These are phyloP conservation scores for Latheticus oryzae DNA, from an alignment of 2,888 invertebrate genomes.

Conservation along the genomic window DNA sequence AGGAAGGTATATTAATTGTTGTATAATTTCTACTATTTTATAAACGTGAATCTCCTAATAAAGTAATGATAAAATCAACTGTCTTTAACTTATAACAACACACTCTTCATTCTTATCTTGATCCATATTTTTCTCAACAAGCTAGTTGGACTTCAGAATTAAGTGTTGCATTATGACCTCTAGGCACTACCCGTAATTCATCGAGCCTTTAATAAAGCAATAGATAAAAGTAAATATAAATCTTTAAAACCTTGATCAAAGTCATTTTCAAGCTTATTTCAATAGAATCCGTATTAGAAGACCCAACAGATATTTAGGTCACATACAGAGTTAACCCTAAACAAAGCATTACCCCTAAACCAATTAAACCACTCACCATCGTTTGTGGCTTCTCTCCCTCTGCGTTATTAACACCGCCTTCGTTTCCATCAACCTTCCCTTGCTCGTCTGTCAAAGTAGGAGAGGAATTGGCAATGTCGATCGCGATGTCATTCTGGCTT, in stretches of 20 bases:
- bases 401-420: conserved; percentile 16
- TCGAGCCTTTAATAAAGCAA: conserved; percentile 1
- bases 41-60: conserved; percentile 6
- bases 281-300: too few species aligned
- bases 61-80: conserved; percentile 5
- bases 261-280: too few species aligned
- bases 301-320: conserved; percentile 9
- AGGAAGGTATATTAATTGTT: too few species aligned
- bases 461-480: conserved; percentile 50
- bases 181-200: conserved; percentile 1
- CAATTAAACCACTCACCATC: conserved; percentile 30
- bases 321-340: neutral
- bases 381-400: conserved; percentile 28
- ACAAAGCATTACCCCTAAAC: conserved; percentile 19
- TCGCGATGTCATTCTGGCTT: conserved; percentile 18
- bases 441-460: conserved; percentile 60
- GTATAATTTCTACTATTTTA: too few species aligned
- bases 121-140: conserved; percentile 1
- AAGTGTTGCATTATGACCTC: conserved; percentile 3
- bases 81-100: conserved; percentile 1
- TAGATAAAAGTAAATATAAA: conserved; percentile 5
- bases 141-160: conserved; percentile 1
- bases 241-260: neutral
- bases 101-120: conserved; percentile 2
- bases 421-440: conserved; percentile 57